A percentile compares a stretch with the other conserved stretches of the same genome.
Conservation (phyloP, 2,113 vertebrate genomes). For the Caloenas nicobarica region DNA sequence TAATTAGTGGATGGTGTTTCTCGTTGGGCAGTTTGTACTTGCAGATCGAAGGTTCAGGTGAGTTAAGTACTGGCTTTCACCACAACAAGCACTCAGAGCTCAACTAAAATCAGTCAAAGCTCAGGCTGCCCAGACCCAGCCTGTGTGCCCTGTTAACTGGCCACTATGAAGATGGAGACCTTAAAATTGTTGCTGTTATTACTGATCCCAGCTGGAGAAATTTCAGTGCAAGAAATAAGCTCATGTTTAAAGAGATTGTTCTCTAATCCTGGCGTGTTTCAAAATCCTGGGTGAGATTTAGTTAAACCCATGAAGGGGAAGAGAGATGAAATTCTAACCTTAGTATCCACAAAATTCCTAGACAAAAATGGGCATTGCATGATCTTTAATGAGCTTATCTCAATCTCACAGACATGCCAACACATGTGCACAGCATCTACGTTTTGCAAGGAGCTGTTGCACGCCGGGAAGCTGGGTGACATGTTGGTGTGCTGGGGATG, state of each 20-base stretch:
- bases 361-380: neutral
- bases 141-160: neutral
- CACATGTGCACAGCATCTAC: accelerated
- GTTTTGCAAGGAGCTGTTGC: neutral
- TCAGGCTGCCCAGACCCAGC: neutral
- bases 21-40: neutral
- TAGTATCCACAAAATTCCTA: neutral
- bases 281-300: conserved; percentile 47
- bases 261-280: neutral
- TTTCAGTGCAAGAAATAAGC: neutral
- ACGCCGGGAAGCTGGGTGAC: neutral
- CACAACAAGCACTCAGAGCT: neutral
- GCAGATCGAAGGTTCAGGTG: neutral
- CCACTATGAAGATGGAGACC: neutral
- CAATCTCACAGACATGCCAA: neutral
- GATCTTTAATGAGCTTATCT: neutral
- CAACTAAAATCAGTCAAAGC: conserved; percentile 7
- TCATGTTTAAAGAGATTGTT: conserved; percentile 32
- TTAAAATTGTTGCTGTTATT: neutral
- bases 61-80: neutral
- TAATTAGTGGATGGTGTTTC: conserved; percentile 1
- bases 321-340: conserved; percentile 12
- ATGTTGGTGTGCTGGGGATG: accelerated
- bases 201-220: conserved; percentile 9
- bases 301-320: conserved; percentile 19